Evolutionary conservation across 1,140 invertebrate genomes (phyloP).

Genomic region (Bombus consobrinus): DNA sequence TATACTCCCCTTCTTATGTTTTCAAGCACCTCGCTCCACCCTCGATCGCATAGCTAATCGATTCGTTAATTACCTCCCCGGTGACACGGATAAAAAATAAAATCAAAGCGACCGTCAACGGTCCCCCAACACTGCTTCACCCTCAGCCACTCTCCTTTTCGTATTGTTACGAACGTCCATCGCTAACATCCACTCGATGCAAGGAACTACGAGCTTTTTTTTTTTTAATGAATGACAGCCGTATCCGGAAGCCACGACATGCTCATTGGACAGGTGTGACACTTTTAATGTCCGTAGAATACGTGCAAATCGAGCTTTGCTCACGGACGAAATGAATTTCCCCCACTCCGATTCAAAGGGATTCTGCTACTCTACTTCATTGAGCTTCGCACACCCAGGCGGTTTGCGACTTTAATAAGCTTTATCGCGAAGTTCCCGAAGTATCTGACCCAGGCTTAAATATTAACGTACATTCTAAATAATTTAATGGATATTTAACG

Average conservation of each 20-base stretch:
- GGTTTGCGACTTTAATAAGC: too few species aligned
- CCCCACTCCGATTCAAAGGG: too few species aligned
- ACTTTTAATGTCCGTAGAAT: too few species aligned
- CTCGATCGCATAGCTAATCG: slow-evolving; percentile 35
- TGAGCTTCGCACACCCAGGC: too few species aligned
- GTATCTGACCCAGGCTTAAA: too few species aligned
- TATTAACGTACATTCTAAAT: too few species aligned
- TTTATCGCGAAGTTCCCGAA: too few species aligned
- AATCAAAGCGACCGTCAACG: slow-evolving; percentile 23
- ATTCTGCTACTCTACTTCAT: too few species aligned
- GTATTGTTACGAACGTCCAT: slow-evolving; percentile 28
- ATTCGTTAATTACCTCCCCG: slow-evolving; percentile 38
- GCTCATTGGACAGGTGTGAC: background rate
- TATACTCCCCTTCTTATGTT: slow-evolving; percentile 10
- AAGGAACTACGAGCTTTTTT: slow-evolving; percentile 32
- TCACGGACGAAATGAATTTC: too few species aligned
- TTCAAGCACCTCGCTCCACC: slow-evolving; percentile 19
- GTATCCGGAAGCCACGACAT: background rate
- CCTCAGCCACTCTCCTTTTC: background rate
- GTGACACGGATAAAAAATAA: slow-evolving; percentile 31
- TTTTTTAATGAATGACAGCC: background rate
- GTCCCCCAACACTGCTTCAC: background rate
- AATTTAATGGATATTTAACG: too few species aligned
- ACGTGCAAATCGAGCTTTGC: too few species aligned
- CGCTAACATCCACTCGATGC: slow-evolving; percentile 22